Base-by-base conservation (phyloP, 1,140 invertebrate genomes). In the Drosophila teissieri region DNA sequence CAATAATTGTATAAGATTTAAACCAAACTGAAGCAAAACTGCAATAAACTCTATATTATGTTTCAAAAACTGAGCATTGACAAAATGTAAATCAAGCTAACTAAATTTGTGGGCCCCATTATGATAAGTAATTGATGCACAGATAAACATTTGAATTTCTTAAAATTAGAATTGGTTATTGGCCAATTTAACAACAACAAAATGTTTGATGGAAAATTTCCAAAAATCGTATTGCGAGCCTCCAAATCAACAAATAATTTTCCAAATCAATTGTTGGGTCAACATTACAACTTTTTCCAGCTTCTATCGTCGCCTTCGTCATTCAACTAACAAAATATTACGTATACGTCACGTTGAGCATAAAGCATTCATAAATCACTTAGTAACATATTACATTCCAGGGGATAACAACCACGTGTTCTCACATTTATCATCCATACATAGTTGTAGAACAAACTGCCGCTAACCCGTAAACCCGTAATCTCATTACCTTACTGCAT, bases 401-500 rank as follows among this genome's bases (percentile, higher is more conserved):
- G 73, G 61, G 69, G 68, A 45, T 36, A 31, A 31, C 40, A 65
- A 27, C 36, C 27, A 54, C 22, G 49, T 24, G 65, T 22, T 3
- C 60, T 63, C 53, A 75, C 31, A 12, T 44, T 40, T 8, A 36
- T 40, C 53, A 52, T 56, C 24, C 60, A 74, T 74, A 45, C 14
- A 37, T 78, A 78, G 65, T 72, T 64, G 62, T 75, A 73, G 67
- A 72, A 42, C 44, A 45, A 58, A 45, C 44, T 40, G 61, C 27
- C 52, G 70, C 45, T 76, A 81, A 64, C 67, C 63, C 67, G 57
- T 48, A 75, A 70, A 76, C 64, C 68, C 83, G 68, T 88, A 88
- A 89, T 80, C 84, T 89, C 84, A 89, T 89, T 84, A 90, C 83
- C 83, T 86, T 88, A 92, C 78, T 92, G 91, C 91, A 92, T 92